These are phyloP conservation scores for Calliphora vomitoria DNA, from an alignment of 2,888 invertebrate species.

Conservation along the genomic window DNA sequence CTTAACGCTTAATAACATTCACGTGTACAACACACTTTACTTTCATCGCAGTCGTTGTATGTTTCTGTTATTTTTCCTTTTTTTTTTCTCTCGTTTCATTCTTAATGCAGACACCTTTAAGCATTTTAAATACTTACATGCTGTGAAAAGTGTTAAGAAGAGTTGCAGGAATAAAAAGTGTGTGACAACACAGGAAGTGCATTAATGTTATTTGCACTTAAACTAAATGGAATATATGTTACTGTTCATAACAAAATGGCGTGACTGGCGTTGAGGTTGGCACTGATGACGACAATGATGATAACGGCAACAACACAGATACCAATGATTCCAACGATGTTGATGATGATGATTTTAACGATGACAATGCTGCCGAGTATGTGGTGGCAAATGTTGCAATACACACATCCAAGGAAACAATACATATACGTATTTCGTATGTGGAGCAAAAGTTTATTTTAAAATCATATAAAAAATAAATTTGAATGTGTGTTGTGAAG, in stretches of 20 bases:
- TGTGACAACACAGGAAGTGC: conserved; percentile 74
- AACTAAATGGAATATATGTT: conserved; percentile 72
- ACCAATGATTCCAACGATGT: conserved; percentile 5
- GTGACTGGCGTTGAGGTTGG: conserved; percentile 4
- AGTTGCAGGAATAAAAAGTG: conserved; percentile 66
- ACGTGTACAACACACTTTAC: conserved; percentile 62
- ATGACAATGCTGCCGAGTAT: conserved; percentile 19
- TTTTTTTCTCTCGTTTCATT: conserved; percentile 18
- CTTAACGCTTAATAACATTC: conserved; percentile 72
- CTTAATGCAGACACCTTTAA: conserved; percentile 72
- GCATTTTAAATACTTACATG: conserved; percentile 73
- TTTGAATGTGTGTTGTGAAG: conserved; percentile 21
- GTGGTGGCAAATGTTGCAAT: background rate
- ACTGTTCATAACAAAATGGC: conserved; percentile 48
- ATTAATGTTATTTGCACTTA: conserved; percentile 74
- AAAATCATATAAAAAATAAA: conserved; percentile 4
- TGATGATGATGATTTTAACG: conserved; percentile 39
- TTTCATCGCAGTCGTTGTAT: conserved; percentile 42
- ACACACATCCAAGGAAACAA: background rate
- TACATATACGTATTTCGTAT: conserved; percentile 2
- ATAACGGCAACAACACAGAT: conserved; percentile 5
- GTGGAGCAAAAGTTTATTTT: background rate
- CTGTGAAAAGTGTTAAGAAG: conserved; percentile 72
- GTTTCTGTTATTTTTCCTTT: conserved; percentile 49
- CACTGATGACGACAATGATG: conserved; percentile 15